Base-by-base conservation (phyloP, 2,888 invertebrate genomes). In the Pogonocherus hispidulus region DNA sequence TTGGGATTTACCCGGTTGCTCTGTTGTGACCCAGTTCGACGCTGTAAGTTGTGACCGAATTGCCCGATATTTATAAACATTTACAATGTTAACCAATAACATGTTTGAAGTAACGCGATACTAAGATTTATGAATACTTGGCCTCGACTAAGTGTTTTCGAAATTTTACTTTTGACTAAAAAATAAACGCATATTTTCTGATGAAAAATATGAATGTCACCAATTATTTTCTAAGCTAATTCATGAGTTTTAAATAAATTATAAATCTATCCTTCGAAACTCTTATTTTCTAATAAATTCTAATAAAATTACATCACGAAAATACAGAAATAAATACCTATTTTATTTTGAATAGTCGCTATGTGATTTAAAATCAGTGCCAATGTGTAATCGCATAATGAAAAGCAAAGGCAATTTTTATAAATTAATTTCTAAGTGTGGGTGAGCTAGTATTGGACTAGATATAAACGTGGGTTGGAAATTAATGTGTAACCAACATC, bases 81-180 rank as follows among this genome's bases (percentile, higher is more conserved):
- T 52, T 52, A 19, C 27, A 32, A 32, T 19, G 52, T 51, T 23
- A 51, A 51, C 49, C 49, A 51, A 51, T 51, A 51, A 51, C 49
- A 22, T 23, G 32, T 52, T 52, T 52, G n/a, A 32, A 52, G 52
- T 52, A 52, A 52, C 18, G 32, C n/a, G 52, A 52, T 14, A 52
- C 32, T 52, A 52, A 52, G 32, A 52, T 52, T 52, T 52, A 52
- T 32, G 27, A 32, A 52, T 27, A 16, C 52, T 32, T 52, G 52
- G 52, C 52, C 18, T 16, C 14, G 51, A 1, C 9, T 23, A 14
- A 47, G 23, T 23, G 49, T 51, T 52, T 52, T 52, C 52, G 52
- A 5, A 14, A 41, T 52, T 27, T 32, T 8, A 11, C 32, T 52
- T 52, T 52, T 3, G 32, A 6, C 51, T 27, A 51, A 52, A 51